Percentiles rank a stretch among this genome's conserved stretches.
Evolutionary conservation across 2,797 vertebrate species (phyloP).

Genomic region (Platalea minor): DNA sequence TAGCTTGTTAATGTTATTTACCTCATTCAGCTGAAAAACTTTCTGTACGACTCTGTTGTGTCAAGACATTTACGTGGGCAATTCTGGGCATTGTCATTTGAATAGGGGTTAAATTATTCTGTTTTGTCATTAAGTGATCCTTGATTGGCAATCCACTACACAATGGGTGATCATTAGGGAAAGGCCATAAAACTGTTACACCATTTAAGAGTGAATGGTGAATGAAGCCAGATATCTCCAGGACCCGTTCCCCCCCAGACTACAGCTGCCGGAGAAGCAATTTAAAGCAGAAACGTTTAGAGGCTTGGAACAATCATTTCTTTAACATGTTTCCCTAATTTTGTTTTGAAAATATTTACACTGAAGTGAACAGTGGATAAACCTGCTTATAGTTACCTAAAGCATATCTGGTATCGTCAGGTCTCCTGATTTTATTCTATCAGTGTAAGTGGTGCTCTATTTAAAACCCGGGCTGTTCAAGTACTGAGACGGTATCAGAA

Average conservation of each 20-base stretch:
- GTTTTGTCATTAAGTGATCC: constrained; percentile 85
- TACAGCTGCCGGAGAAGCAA: neutral
- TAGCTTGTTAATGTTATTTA: constrained; percentile 84
- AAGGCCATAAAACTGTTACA: constrained; percentile 83
- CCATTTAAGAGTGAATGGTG: constrained; percentile 73
- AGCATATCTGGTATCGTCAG: neutral
- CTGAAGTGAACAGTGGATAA: neutral
- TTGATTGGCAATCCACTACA: constrained; percentile 84
- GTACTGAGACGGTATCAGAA: neutral
- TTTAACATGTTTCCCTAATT: neutral
- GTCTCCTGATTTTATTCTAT: neutral
- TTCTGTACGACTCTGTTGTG: constrained; percentile 72
- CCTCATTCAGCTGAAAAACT: constrained; percentile 77
- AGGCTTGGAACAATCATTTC: neutral
- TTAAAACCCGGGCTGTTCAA: neutral
- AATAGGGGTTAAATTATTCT: constrained; percentile 84
- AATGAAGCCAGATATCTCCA: constrained; percentile 77
- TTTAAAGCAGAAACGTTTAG: neutral
- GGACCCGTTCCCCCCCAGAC: neutral
- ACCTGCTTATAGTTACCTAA: neutral
- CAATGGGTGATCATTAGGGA: constrained; percentile 83
- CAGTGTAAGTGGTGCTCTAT: neutral
- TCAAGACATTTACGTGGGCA: constrained; percentile 77
- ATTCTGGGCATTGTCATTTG: constrained; percentile 79
- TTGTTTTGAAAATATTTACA: neutral